These are phyloP conservation scores for Geophilus truncorum DNA, from an alignment of 2,888 invertebrate species.

Conservation along the genomic window DNA sequence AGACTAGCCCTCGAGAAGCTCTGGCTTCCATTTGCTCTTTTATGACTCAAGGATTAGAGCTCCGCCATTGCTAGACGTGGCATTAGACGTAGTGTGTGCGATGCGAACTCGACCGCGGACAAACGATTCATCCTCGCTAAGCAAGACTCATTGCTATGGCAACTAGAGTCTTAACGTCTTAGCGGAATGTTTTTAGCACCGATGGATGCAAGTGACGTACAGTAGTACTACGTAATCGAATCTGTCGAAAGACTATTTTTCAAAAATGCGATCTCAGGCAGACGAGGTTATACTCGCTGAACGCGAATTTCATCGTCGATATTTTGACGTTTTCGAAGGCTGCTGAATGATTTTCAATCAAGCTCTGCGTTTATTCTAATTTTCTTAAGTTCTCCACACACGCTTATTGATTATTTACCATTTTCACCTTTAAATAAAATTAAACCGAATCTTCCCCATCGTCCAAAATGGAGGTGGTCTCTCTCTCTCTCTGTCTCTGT, in stretches of 20 bases:
- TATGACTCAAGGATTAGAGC: background rate
- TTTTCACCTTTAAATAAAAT: background rate
- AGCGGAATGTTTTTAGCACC: background rate
- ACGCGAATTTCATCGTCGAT: too few relatives aligned
- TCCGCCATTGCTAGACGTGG: background rate
- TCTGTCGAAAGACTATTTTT: too few relatives aligned
- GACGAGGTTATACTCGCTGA: too few relatives aligned
- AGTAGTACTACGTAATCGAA: too few relatives aligned
- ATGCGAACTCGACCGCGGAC: conserved; percentile 14
- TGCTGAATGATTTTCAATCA: too few relatives aligned
- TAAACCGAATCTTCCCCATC: background rate
- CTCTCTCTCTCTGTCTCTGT: too few relatives aligned
- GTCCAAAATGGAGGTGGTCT: background rate
- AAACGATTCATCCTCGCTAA: conserved; percentile 2
- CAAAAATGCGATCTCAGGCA: too few relatives aligned
- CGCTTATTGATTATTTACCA: background rate
- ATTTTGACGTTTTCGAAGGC: too few relatives aligned
- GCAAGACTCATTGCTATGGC: background rate
- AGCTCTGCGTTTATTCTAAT: too few relatives aligned
- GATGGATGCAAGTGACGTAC: too few relatives aligned
- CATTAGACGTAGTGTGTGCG: background rate
- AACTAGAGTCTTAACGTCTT: background rate
- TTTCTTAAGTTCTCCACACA: too few relatives aligned
- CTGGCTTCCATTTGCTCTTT: conserved; percentile 15
- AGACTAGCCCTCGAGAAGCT: background rate